Evolutionary conservation across 1,140 invertebrate species (phyloP), one percentile per base, ranked within the genome.

Genomic region (Caerostris darwini): DNA sequence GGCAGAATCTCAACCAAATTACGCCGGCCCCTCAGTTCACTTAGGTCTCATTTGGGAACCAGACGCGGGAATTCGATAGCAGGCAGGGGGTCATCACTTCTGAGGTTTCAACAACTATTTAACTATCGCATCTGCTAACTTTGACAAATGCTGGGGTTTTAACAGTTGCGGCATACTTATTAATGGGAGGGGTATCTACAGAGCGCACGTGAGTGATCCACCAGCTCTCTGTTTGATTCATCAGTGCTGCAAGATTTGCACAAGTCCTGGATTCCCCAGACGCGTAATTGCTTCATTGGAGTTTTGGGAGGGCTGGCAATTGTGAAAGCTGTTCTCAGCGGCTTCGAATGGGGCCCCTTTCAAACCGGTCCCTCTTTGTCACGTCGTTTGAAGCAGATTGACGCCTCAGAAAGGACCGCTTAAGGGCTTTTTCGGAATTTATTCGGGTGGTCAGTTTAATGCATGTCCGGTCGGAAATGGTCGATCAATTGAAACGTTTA

Each of bases 111-210:
- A 77, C 71, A 77, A 77, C 71, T 77, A 77, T 77, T 77, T 77
- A 77, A 83, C 82, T 83, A 83, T 83, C 56, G 53, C 82, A 83
- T 57, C 82, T 58, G 82, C 82, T 77, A 58, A 58, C 82, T 83
- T 83, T 83, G 82, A 83, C 82, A 83, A 83, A 83, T 83, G 54
- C 82, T 58, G 54, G 82, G 34, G 82, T 83, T 83, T 83, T 83
- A 83, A 56, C 54, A 83, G 82, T 56, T 19, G 53, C 82, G 82
- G 82, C 14, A 34, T 58, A 17, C 54, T 83, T 57, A 83, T 83
- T 83, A 83, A 83, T 83, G 82, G 8, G 71, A 77, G 53, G 53
- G 34, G 71, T 77, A 77, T 77, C 34, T 53, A 0, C 34, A 10
- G 19, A 10, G 7, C 34, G 8, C 10, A 34, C 71, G 50, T 77